A percentile compares a stretch with the other conserved stretches of the same genome.
Evolutionary conservation across 53 echinoderm and acorn worm species (phyloP).

Genomic region (Mesocentrotus franciscanus): DNA sequence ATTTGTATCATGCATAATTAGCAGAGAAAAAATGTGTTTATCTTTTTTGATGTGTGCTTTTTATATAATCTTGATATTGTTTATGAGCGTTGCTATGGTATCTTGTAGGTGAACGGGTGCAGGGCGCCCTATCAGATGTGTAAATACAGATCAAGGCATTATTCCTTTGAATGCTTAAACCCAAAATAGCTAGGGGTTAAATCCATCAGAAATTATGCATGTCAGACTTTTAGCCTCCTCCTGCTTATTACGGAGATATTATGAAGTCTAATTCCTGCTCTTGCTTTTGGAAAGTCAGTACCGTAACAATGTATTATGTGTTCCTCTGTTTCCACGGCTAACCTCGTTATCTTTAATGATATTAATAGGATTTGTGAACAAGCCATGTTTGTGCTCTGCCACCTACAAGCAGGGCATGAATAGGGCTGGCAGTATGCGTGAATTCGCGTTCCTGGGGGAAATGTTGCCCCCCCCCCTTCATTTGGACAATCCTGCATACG

Average conservation of each 20-base stretch:
- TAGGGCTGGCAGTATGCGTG: too few relatives aligned
- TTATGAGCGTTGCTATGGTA: conserved; percentile 40
- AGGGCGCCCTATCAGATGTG: conserved; percentile 22
- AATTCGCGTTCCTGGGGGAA: too few relatives aligned
- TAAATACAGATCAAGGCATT: background rate
- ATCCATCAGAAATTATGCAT: background rate
- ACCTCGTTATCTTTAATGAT: too few relatives aligned
- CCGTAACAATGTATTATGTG: background rate
- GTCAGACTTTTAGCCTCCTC: background rate
- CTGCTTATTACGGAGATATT: background rate
- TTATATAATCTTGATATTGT: conserved; percentile 38
- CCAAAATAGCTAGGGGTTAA: background rate
- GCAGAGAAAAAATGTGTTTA: background rate
- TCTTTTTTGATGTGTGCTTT: conserved; percentile 50
- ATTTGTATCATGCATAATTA: conserved; percentile 27
- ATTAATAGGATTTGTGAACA: too few relatives aligned
- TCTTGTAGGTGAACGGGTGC: conserved; percentile 6
- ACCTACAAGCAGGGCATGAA: too few relatives aligned
- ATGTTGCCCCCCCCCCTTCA: too few relatives aligned
- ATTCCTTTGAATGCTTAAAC: background rate
- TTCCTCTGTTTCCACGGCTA: background rate
- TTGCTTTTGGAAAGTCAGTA: too few relatives aligned
- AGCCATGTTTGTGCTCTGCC: too few relatives aligned
- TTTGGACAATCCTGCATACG: too few relatives aligned
- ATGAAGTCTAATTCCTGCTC: background rate